Percentiles rank a stretch among this genome's conserved stretches.
Evolutionary conservation across 2,113 vertebrate species (phyloP).

Genomic region (Mus musculus): DNA sequence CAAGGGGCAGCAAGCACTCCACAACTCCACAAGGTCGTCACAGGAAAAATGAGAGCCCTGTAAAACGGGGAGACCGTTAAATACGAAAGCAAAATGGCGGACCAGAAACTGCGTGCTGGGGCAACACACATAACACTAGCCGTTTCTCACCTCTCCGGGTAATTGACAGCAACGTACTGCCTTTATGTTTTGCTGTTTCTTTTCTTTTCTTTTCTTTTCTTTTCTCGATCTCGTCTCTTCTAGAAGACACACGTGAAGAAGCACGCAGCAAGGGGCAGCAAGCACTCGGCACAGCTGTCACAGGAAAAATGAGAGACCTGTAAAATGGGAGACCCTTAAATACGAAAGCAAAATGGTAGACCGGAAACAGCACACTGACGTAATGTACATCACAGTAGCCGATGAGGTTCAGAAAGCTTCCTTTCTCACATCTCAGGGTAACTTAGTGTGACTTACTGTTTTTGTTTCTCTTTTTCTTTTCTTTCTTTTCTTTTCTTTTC

Average conservation of each 20-base stretch:
- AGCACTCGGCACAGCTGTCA: rapidly evolving
- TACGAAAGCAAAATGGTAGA: neutral
- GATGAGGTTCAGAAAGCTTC: neutral
- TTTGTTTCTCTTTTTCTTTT: too few relatives aligned
- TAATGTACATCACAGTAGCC: rapidly evolving
- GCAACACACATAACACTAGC: rapidly evolving
- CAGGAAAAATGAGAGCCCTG: too few relatives aligned
- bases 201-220: too few relatives aligned
- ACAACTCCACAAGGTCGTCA: too few relatives aligned
- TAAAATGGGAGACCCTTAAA: neutral
- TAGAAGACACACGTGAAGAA: rapidly evolving
- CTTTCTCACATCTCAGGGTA: rapidly evolving
- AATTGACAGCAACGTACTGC: too few relatives aligned
- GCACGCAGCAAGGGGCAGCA: rapidly evolving
- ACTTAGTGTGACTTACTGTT: rapidly evolving
- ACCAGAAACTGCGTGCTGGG: rapidly evolving
- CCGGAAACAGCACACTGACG: rapidly evolving
- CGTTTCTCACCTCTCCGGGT: too few relatives aligned
- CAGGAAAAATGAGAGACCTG: neutral
- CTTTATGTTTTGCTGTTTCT: too few relatives aligned
- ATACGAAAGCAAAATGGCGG: neutral
- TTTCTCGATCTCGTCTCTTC: too few relatives aligned
- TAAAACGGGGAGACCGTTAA: too few relatives aligned
- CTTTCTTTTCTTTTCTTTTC: too few relatives aligned
- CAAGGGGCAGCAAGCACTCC: too few relatives aligned